These are phyloP conservation scores for Aphelenchoides avenae DNA, from an alignment of 1,140 invertebrate genomes.

Conservation along the genomic window DNA sequence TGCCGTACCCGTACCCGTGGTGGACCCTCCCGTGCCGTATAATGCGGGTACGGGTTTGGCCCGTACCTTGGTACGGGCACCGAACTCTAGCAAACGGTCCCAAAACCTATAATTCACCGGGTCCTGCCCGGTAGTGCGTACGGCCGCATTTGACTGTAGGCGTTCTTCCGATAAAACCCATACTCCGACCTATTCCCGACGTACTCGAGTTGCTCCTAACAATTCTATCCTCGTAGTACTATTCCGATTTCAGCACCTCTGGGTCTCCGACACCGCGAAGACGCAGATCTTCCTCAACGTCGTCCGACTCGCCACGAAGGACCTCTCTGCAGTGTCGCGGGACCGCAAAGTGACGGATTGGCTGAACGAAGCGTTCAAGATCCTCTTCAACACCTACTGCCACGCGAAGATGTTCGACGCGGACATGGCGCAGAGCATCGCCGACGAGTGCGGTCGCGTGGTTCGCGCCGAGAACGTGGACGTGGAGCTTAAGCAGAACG, in stretches of 20 bases:
- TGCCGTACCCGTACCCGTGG: too few relatives aligned
- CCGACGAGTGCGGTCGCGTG: conserved; percentile 28
- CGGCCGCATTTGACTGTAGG: too few relatives aligned
- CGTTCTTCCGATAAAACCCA: too few relatives aligned
- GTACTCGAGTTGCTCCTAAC: background rate
- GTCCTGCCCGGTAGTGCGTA: too few relatives aligned
- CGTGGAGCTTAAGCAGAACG: conserved; percentile 41
- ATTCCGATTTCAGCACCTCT: conserved; percentile 23
- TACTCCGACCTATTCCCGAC: too few relatives aligned
- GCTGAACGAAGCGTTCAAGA: conserved; percentile 37
- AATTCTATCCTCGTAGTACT: conserved; percentile 2
- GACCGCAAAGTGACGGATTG: conserved; percentile 4
- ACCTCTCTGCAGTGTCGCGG: background rate
- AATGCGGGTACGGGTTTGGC: too few relatives aligned
- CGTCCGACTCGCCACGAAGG: conserved; percentile 6
- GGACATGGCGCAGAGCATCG: conserved; percentile 28
- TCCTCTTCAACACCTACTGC: conserved; percentile 49
- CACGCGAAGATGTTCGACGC: conserved; percentile 27
- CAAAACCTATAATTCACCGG: too few relatives aligned
- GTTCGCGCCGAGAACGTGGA: conserved; percentile 20
- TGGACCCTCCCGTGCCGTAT: too few relatives aligned
- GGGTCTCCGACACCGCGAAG: conserved; percentile 31
- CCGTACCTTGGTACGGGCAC: too few relatives aligned
- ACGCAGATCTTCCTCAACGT: conserved; percentile 24
- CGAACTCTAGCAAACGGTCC: too few relatives aligned